A percentile compares a stretch with the other conserved stretches of the same genome.
Conservation (phyloP, 2,888 invertebrate species). For the Hirtodrosophila histrioides region DNA sequence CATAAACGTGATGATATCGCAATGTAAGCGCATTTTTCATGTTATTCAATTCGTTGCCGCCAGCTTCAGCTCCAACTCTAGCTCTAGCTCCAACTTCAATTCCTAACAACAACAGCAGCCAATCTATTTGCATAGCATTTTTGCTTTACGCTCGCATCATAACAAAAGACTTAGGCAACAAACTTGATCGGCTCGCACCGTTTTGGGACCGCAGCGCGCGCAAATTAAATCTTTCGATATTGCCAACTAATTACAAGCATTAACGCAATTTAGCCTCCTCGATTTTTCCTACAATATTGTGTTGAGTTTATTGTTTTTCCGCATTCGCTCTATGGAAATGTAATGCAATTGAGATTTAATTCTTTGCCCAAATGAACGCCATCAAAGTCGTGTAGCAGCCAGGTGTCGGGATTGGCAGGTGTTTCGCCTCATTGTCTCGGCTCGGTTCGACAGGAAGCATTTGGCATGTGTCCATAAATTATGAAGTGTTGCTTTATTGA, state of each 20-base stretch:
- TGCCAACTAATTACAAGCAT: conserved; percentile 74
- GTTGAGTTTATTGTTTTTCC: conserved; percentile 15
- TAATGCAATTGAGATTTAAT: conserved; percentile 58
- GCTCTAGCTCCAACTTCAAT: conserved; percentile 9
- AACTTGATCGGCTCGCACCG: conserved; percentile 58
- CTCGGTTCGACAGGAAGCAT: conserved; percentile 62
- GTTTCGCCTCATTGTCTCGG: conserved; percentile 67
- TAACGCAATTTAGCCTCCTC: conserved; percentile 69
- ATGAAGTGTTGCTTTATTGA: conserved; percentile 45
- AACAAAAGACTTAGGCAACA: conserved; percentile 73
- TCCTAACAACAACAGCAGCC: conserved; percentile 17
- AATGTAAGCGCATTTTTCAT: conserved; percentile 82
- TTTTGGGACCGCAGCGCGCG: conserved; percentile 31
- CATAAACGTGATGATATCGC: conserved; percentile 84
- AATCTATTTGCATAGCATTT: conserved; percentile 69
- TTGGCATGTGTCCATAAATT: conserved; percentile 65
- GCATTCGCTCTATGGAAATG: conserved; percentile 40
- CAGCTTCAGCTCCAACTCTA: conserved; percentile 47
- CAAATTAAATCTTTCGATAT: conserved; percentile 68
- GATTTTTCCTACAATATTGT: conserved; percentile 5
- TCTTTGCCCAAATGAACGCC: conserved; percentile 69
- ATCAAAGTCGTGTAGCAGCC: conserved; percentile 46
- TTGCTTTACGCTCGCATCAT: conserved; percentile 23
- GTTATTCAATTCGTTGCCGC: conserved; percentile 79
- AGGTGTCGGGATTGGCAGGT: conserved; percentile 66